Evolutionary conservation across 2,888 invertebrate genomes (phyloP), one percentile per base, ranked within the genome.

Genomic region (Tipula lateralis): DNA sequence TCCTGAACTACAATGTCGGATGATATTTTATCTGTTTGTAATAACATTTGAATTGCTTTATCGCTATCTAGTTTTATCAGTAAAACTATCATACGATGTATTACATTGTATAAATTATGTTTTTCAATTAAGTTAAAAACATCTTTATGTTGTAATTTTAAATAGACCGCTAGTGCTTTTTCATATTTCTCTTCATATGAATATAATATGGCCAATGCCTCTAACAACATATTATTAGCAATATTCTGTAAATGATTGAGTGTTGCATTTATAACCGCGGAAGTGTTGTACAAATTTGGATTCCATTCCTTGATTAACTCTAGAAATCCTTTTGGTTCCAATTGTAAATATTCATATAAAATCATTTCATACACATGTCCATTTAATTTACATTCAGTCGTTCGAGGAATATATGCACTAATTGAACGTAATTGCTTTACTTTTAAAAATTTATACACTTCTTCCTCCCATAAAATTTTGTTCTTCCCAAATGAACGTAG

Each of bases 331-430:
- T 92, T 91, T 3, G 95, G 93, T 89, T 98, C 96, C 84, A 94
- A 92, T 89, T 96, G 95, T 0, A 99, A 91, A 89, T 95, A 98
- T 89, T 99, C 98, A 88, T 95, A 96, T 30, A 99, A 92, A 85
- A 99, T 96, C 93, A 97, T 94, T 91, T 99, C 98, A 89, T 99
- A 99, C 86, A 97, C 95, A 84, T 96, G 94, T 0, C 96, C 94
- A 89, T 94, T 94, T 84, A 97, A 91, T 85, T 93, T 93, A 84
- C 94, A 93, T 84, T 95, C 94, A 6, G 93, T 91, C 0, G 92
- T 92, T 86, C 94, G 92, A 0, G 97, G 97, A 85, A 97, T 92
- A 89, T 96, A 96, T 0, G 94, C 92, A 88, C 96, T 95, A 29
- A 96, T 93, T 12, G 95, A 93, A 87, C 96, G 91, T 29, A 98